Base-by-base conservation (phyloP, 1,140 invertebrate genomes). In the Hylaeus anthracinus region DNA sequence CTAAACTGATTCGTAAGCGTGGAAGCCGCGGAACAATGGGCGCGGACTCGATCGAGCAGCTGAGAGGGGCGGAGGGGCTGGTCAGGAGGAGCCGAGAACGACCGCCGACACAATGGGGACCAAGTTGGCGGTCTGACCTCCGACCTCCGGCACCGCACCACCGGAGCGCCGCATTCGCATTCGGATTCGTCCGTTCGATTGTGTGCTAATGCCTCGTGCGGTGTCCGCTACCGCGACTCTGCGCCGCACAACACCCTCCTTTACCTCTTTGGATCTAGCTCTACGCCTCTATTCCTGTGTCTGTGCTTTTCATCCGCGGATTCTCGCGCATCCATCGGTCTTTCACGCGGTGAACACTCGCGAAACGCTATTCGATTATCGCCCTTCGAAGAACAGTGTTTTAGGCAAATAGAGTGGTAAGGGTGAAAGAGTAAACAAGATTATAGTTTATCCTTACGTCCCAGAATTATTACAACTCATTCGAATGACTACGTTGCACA, bases 111-210 rank as follows among this genome's bases (percentile, higher is more conserved):
- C 92, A 93, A 93, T 92, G 90, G 92, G 84, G 88, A 92, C 91
- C 91, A 89, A 93, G 92, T 91, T 91, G 91, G 88, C 91, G 90
- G 89, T 91, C 90, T 87, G 91, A 93, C 92, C 93, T 92, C 76
- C 88, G 91, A 93, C 92, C 92, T 88, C 86, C 76, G 65, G 66
- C 79, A 85, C 77, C 84, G 86, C 86, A 86, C 89, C 89, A 88
- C 88, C 84, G 66, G 81, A 86, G 86, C 85, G 88, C 85, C 88
- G 85, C 90, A 90, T 91, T 91, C 90, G 85, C 91, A 91, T 93
- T 92, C 88, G 90, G 79, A 88, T 84, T 79, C 87, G 88, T 89
- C 83, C 88, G 81, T 90, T 89, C 92, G 90, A 93, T 93, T 93
- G 93, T 93, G 93, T 93, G 93, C 93, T 93, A 93, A 93, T 93